Conservation (phyloP, 2,888 invertebrate species). For the Phorcus lineatus region DNA sequence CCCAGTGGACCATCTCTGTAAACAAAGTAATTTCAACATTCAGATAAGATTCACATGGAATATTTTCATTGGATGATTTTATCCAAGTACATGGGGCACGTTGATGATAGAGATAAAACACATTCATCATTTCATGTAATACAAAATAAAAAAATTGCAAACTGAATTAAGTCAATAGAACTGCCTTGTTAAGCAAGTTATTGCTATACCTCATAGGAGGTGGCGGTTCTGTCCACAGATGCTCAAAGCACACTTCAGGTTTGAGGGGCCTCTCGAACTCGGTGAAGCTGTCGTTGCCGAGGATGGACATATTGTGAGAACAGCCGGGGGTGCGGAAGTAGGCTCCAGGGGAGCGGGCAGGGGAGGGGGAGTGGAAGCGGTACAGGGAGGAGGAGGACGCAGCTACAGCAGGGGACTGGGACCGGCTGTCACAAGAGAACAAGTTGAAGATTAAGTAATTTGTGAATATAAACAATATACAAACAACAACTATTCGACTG, state of each 20-base stretch:
- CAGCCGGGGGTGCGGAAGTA: constrained; percentile 59
- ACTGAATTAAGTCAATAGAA: not conserved
- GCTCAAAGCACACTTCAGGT: constrained; percentile 91
- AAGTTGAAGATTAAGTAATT: not conserved
- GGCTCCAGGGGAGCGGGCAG: constrained; percentile 60
- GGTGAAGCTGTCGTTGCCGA: constrained; percentile 58
- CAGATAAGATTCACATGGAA: no score
- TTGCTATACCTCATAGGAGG: constrained; percentile 72
- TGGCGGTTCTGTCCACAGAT: constrained; percentile 87
- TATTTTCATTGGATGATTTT: no score
- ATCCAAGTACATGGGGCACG: no score
- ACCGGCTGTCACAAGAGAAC: constrained; percentile 74
- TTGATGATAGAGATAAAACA: no score
- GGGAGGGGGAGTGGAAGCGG: constrained; percentile 66
- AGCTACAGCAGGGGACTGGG: constrained; percentile 77
- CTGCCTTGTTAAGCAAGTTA: not conserved
- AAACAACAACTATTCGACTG: not conserved
- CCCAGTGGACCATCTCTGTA: constrained; percentile 75
- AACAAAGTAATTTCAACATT: constrained; percentile 33
- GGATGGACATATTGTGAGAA: constrained; percentile 62
- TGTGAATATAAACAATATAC: not conserved
- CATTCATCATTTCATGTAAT: no score
- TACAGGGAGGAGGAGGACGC: constrained; percentile 58
- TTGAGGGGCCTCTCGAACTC: constrained; percentile 82
- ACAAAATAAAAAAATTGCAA: no score